A percentile compares a stretch with the other conserved stretches of the same genome.
These are phyloP conservation scores for Triops cancriformis DNA, from an alignment of 1,140 invertebrate genomes.

Conservation along the genomic window DNA sequence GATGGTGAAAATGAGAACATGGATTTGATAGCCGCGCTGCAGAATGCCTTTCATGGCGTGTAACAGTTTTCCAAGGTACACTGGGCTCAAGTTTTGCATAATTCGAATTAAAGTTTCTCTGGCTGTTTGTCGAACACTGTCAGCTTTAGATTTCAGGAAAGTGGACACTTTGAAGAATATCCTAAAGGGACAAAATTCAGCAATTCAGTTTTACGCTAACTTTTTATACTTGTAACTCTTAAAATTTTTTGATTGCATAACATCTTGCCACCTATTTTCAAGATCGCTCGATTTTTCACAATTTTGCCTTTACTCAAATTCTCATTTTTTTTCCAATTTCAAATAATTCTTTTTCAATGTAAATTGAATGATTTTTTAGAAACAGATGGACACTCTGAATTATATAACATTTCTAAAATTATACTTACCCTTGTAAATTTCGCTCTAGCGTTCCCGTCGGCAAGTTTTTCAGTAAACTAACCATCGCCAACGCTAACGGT, in stretches of 20 bases:
- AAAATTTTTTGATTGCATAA: too few relatives aligned
- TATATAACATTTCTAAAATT: too few relatives aligned
- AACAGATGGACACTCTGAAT: background rate
- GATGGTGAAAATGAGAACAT: constrained; percentile 82
- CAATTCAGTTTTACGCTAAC: background rate
- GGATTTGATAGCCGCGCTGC: constrained; percentile 83
- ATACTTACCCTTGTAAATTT: constrained; percentile 69
- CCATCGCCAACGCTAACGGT: constrained; percentile 82
- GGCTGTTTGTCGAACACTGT: constrained; percentile 72
- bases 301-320: too few relatives aligned
- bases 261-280: too few relatives aligned
- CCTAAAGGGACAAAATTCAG: constrained; percentile 42
- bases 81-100: constrained; percentile 70
- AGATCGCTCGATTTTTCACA: too few relatives aligned
- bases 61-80: constrained; percentile 67
- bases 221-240: too few relatives aligned
- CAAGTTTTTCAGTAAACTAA: constrained; percentile 82
- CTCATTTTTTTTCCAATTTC: too few relatives aligned
- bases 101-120: constrained; percentile 84
- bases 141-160: constrained; percentile 79
- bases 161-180: constrained; percentile 81
- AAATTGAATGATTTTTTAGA: too few relatives aligned
- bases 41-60: constrained; percentile 71
- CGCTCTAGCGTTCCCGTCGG: constrained; percentile 62
- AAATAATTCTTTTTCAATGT: constrained; percentile 21